Evolutionary conservation across 2,113 vertebrate genomes (phyloP).

Genomic region (Psilopsiagon aurifrons): DNA sequence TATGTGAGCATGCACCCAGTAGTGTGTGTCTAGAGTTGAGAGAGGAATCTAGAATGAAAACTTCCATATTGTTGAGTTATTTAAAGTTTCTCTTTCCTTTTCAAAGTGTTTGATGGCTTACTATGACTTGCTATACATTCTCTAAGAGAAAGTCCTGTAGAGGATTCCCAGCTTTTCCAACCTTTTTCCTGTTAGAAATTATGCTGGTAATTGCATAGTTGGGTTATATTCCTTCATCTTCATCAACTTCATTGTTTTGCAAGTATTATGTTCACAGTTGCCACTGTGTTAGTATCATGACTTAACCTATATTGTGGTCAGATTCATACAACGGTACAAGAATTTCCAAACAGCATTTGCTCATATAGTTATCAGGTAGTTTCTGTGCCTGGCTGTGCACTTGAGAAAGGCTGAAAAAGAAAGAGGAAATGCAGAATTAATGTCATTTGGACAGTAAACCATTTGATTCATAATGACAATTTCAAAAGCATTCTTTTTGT

Average conservation of each 20-base stretch:
- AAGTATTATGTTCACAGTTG: not conserved
- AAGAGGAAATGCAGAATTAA: not conserved
- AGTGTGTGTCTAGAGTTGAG: not conserved
- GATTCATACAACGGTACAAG: too few relatives aligned
- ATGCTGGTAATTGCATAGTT: not conserved
- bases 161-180: not conserved
- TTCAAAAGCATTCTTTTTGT: not conserved
- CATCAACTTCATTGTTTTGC: not conserved
- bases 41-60: not conserved
- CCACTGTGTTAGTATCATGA: not conserved
- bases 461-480: not conserved
- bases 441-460: not conserved
- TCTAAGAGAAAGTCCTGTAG: not conserved
- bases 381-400: not conserved
- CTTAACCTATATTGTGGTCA: not conserved
- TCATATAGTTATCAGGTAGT: not conserved
- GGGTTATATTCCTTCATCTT: not conserved
- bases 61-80: not conserved
- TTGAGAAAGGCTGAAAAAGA: not conserved
- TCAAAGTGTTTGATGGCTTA: not conserved
- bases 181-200: not conserved
- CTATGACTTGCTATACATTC: not conserved
- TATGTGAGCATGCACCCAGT: not conserved
- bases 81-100: not conserved
- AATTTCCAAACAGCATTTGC: not conserved